These are phyloP conservation scores for Lacanobia wlatinum DNA, from an alignment of 2,888 invertebrate genomes.

Conservation along the genomic window DNA sequence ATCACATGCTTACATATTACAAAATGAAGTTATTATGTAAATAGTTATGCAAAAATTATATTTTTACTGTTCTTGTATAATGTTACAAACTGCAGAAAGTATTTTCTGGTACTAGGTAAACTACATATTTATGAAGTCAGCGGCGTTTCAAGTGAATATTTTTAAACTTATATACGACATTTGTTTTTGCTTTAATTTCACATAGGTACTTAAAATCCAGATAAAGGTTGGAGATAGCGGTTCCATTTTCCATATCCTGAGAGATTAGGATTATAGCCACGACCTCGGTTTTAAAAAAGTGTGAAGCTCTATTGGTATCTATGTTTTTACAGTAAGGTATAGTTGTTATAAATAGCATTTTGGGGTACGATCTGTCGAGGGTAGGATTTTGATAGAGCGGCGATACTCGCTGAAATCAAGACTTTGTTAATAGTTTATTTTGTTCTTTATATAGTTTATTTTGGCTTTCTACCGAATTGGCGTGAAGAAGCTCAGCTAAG, in stretches of 20 bases:
- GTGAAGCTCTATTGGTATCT: slow-evolving; percentile 16
- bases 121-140: slow-evolving; percentile 34
- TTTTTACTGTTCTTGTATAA: slow-evolving; percentile 40
- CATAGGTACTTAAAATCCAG: not conserved
- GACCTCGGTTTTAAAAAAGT: slow-evolving; percentile 15
- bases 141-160: slow-evolving; percentile 8
- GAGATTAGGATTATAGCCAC: not conserved
- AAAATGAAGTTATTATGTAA: slow-evolving; percentile 56
- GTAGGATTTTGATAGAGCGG: too few species aligned
- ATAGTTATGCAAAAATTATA: slow-evolving; percentile 44
- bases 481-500: too few species aligned
- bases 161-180: slow-evolving; percentile 6
- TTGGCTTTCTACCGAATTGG: too few species aligned
- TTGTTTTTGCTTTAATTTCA: slow-evolving; percentile 17
- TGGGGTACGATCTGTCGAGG: slow-evolving; percentile 1
- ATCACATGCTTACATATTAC: slow-evolving; percentile 19
- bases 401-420: too few species aligned
- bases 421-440: slow-evolving; percentile 4
- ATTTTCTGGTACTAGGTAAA: slow-evolving; percentile 26
- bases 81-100: slow-evolving; percentile 23
- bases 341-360: slow-evolving; percentile 33
- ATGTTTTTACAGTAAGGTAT: slow-evolving; percentile 12
- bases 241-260: not conserved
- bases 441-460: too few species aligned
- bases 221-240: slow-evolving; percentile 7